Evolutionary conservation across 1,140 invertebrate species (phyloP).

Genomic region (Hydropsyche tenuis): DNA sequence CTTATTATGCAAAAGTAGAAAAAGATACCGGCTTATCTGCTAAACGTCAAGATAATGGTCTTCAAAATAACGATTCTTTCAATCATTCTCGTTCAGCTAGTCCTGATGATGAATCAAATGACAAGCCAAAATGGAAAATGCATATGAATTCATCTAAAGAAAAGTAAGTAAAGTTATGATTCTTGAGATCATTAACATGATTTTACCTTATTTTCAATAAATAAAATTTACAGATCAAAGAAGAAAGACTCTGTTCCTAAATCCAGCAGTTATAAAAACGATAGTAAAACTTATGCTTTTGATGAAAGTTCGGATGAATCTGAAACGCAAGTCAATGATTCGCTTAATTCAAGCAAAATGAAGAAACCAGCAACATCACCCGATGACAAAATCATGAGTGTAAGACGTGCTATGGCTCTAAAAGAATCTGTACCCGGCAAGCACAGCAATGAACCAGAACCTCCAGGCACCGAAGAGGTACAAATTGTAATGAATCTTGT

Average conservation of each 20-base stretch:
- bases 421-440: constrained; percentile 60
- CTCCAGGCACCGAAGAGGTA: constrained; percentile 58
- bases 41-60: constrained; percentile 55
- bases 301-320: constrained; percentile 63
- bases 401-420: constrained; percentile 66
- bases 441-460: constrained; percentile 55
- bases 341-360: constrained; percentile 26
- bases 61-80: constrained; percentile 50
- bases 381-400: constrained; percentile 63
- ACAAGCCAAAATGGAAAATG: constrained; percentile 66
- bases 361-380: constrained; percentile 46
- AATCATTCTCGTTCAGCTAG: constrained; percentile 52
- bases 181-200: constrained; percentile 6
- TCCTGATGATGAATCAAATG: constrained; percentile 57
- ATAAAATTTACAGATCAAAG: constrained; percentile 60
- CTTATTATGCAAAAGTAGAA: constrained; percentile 79
- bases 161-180: constrained; percentile 54
- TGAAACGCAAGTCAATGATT: constrained; percentile 53
- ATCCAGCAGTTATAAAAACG: constrained; percentile 57
- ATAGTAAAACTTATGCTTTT: constrained; percentile 58
- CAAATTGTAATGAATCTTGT: constrained; percentile 3
- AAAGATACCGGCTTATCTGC: constrained; percentile 68
- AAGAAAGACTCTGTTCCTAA: constrained; percentile 58
- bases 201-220: constrained; percentile 28
- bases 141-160: constrained; percentile 63